Conservation (phyloP, 2,113 vertebrate species). For the Antidorcas marsupialis region DNA sequence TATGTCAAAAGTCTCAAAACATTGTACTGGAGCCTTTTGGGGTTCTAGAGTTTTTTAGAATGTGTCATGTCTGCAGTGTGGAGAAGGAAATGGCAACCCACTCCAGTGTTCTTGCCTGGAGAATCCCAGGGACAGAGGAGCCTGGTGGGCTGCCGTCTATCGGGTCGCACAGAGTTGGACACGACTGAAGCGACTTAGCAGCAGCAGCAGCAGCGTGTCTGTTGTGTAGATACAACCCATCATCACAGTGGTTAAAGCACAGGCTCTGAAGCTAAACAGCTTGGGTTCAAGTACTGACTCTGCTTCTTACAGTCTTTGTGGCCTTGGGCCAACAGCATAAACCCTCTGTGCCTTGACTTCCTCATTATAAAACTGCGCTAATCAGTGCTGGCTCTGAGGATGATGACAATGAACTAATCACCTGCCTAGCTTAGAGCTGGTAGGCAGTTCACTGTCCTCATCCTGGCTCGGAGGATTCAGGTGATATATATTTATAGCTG, state of each 20-base stretch:
- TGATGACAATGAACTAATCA: neutral
- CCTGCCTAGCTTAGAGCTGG: neutral
- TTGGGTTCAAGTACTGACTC: neutral
- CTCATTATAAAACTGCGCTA: neutral
- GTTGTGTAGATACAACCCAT: neutral
- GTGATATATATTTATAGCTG: neutral
- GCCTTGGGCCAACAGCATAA: neutral
- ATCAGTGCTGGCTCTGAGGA: neutral
- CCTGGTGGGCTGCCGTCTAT: neutral
- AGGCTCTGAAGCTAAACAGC: neutral
- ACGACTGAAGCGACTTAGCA: neutral
- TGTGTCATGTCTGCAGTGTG: neutral
- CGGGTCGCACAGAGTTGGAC: neutral
- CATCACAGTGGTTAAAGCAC: neutral
- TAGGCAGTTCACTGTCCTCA: neutral
- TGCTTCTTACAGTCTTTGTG: neutral
- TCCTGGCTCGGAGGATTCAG: neutral
- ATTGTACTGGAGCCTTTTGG: neutral
- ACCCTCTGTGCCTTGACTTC: neutral
- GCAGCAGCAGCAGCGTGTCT: neutral
- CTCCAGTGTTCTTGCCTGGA: neutral
- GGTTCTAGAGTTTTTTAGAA: neutral
- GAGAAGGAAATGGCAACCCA: neutral
- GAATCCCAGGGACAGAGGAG: rapidly evolving
- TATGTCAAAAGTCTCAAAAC: neutral